These are phyloP conservation scores for Cervus canadensis DNA, from an alignment of 2,113 vertebrate species.

Conservation along the genomic window DNA sequence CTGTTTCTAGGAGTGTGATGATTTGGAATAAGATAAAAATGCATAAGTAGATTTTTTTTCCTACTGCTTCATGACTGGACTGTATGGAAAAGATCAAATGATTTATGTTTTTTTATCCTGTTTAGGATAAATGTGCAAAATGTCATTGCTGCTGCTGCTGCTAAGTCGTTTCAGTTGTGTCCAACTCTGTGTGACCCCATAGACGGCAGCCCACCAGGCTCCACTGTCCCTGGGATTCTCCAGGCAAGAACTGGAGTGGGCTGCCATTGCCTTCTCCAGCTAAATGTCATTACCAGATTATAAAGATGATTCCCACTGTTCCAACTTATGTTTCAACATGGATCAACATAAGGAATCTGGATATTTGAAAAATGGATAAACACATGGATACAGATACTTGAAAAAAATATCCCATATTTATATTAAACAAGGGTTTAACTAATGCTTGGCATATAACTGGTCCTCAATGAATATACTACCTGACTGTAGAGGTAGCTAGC, in stretches of 20 bases:
- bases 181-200: neutral
- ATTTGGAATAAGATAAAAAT: neutral
- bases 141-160: neutral
- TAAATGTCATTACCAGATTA: neutral
- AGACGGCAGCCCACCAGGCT: neutral
- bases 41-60: neutral
- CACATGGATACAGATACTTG: neutral
- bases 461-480: neutral
- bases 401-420: neutral
- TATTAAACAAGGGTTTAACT: neutral
- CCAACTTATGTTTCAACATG: neutral
- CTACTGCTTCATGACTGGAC: neutral
- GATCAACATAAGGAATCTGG: neutral
- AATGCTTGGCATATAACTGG: neutral
- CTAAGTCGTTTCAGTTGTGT: neutral
- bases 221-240: neutral
- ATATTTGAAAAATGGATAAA: neutral
- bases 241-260: neutral
- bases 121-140: neutral
- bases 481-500: neutral
- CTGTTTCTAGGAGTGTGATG: neutral
- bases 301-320: neutral
- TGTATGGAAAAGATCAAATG: neutral
- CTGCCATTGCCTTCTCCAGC: neutral
- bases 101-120: neutral